These are phyloP conservation scores for Etheostoma cragini DNA, from an alignment of 2,113 vertebrate genomes.

Conservation along the genomic window DNA sequence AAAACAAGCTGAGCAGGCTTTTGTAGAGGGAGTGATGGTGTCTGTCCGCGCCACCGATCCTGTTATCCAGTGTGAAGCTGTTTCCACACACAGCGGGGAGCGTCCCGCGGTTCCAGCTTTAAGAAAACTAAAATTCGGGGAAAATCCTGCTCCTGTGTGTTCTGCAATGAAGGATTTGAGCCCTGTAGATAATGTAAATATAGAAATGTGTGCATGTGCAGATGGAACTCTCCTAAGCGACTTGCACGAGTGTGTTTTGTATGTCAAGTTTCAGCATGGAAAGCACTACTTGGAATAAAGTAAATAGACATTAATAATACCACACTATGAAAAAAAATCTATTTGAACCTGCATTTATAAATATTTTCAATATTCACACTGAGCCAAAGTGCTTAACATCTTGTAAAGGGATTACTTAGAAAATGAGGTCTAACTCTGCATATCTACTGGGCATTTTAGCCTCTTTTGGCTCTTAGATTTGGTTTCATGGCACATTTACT, in stretches of 20 bases:
- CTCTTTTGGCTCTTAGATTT: background rate
- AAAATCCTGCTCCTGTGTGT: slow-evolving; percentile 39
- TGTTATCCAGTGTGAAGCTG: slow-evolving; percentile 12
- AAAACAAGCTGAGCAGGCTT: slow-evolving; percentile 35
- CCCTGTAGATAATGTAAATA: slow-evolving; percentile 42
- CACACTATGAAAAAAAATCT: background rate
- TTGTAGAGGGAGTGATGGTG: slow-evolving; percentile 34
- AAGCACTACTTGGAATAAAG: background rate
- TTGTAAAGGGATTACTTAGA: background rate
- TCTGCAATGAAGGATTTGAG: slow-evolving; percentile 23
- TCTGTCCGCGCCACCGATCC: slow-evolving; percentile 28
- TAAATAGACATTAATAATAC: background rate
- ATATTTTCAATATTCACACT: background rate
- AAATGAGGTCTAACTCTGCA: background rate
- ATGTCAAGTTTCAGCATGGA: background rate
- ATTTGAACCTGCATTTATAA: no score
- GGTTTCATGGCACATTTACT: background rate
- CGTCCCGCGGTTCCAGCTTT: background rate
- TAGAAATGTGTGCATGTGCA: slow-evolving; percentile 44
- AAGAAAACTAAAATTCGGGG: slow-evolving; percentile 38
- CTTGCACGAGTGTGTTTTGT: no score
- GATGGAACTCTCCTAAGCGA: no score
- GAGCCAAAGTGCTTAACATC: background rate
- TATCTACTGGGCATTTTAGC: no score
- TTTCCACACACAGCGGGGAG: slow-evolving; percentile 43